Evolutionary conservation across 1,140 invertebrate genomes (phyloP).

Genomic region (Chymomyza costata): DNA sequence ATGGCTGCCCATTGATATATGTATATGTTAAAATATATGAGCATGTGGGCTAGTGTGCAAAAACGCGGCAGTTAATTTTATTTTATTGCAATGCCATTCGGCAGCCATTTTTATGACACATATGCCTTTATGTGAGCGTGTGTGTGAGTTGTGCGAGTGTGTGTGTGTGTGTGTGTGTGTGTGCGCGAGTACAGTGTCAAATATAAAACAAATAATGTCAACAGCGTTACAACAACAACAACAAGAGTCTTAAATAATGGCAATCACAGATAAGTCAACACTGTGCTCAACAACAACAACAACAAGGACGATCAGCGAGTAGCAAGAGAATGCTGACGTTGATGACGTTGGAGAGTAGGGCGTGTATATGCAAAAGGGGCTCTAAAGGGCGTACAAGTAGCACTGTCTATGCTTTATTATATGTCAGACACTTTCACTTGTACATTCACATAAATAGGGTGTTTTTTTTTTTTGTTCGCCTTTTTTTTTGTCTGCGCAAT

Average conservation of each 20-base stretch:
- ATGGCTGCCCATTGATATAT: slow-evolving; percentile 20
- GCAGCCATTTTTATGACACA: slow-evolving; percentile 52
- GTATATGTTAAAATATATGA: background rate
- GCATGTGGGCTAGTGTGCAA: slow-evolving; percentile 9
- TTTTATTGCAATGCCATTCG: slow-evolving; percentile 58
- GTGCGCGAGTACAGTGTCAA: slow-evolving; percentile 48
- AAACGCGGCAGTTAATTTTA: slow-evolving; percentile 65
- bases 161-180: slow-evolving; percentile 3
- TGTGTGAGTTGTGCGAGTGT: slow-evolving; percentile 9
- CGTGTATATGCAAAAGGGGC: too few relatives aligned
- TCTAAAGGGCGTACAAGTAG: too few relatives aligned
- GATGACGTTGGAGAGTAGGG: too few relatives aligned
- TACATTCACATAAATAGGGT: too few relatives aligned
- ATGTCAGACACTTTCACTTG: too few relatives aligned
- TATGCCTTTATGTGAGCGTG: slow-evolving; percentile 15
- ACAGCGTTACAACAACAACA: slow-evolving; percentile 36
- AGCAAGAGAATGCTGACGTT: too few relatives aligned
- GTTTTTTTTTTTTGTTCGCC: too few relatives aligned
- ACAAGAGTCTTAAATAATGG: slow-evolving; percentile 39
- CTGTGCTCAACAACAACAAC: slow-evolving; percentile 48
- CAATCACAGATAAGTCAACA: slow-evolving; percentile 66
- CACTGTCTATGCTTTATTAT: slow-evolving; percentile 25
- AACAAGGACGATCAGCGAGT: too few relatives aligned
- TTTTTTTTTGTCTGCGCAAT: too few relatives aligned
- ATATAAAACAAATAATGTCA: slow-evolving; percentile 67